Percentiles rank a stretch among this genome's conserved stretches.
Evolutionary conservation across 1,140 invertebrate species (phyloP).

Genomic region (Calliopsis andreniformis): DNA sequence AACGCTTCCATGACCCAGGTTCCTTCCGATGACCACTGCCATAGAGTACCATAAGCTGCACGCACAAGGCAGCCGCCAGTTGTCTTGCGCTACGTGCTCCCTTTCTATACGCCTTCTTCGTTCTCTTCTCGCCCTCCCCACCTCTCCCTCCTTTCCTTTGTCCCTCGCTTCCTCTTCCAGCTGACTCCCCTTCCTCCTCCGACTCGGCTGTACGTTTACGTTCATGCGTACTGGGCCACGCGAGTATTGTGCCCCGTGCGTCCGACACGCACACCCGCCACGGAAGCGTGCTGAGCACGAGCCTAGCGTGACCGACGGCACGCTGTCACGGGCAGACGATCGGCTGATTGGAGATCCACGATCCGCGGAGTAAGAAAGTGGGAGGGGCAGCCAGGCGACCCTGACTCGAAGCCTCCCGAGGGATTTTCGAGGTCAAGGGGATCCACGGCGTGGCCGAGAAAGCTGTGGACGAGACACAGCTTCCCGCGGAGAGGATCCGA

Average conservation of each 20-base stretch:
- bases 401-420: constrained; percentile 54
- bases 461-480: neutral
- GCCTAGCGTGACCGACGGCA: neutral
- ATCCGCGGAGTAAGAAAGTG: neutral
- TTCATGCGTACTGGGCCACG: constrained; percentile 29
- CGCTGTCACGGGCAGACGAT: constrained; percentile 7
- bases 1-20: too few relatives aligned
- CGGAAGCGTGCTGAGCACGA: neutral
- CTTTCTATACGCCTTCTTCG: neutral
- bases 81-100: neutral
- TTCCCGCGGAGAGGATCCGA: neutral
- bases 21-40: too few relatives aligned
- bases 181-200: neutral
- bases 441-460: constrained; percentile 34
- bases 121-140: neutral
- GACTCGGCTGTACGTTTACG: neutral
- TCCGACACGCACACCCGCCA: neutral
- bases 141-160: constrained; percentile 4
- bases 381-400: constrained; percentile 28
- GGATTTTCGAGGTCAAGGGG: constrained; percentile 69
- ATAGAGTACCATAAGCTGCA: neutral
- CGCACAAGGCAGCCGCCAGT: neutral
- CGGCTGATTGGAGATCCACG: constrained; percentile 17
- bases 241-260: constrained; percentile 17
- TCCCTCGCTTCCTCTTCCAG: neutral